Evolutionary conservation across 1,140 invertebrate species (phyloP).

Genomic region (Drosophila albomicans): DNA sequence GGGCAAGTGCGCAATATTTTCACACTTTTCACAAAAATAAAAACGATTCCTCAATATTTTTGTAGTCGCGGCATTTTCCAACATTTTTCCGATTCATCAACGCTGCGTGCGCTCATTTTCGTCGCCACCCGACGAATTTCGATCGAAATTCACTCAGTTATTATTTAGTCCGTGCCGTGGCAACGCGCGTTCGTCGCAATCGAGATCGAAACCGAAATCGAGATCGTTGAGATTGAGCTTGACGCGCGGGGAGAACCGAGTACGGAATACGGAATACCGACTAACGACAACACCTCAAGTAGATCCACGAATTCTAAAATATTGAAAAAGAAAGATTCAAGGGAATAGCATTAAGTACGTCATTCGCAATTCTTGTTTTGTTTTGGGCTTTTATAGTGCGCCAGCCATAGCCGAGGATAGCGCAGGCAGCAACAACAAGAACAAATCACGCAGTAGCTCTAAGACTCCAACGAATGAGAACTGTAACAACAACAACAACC

Average conservation of each 20-base stretch:
- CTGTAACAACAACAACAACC: conserved; percentile 40
- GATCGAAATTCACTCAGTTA: conserved; percentile 74
- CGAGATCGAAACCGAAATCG: conserved; percentile 30
- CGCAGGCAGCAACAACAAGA: conserved; percentile 40
- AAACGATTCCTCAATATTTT: conserved; percentile 83
- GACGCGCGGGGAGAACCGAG: too few species aligned
- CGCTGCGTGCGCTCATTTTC: conserved; percentile 36
- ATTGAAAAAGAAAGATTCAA: conserved; percentile 24
- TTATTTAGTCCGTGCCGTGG: conserved; percentile 79
- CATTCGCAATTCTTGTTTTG: conserved; percentile 46
- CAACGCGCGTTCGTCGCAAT: conserved; percentile 73
- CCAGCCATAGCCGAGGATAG: conserved; percentile 60
- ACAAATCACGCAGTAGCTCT: conserved; percentile 53
- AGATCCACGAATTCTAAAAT: conserved; percentile 21
- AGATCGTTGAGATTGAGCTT: too few species aligned
- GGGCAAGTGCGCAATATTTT: conserved; percentile 82
- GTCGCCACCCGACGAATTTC: conserved; percentile 60
- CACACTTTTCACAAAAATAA: conserved; percentile 82
- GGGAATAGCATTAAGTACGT: conserved; percentile 42
- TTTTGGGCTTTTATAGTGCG: conserved; percentile 60
- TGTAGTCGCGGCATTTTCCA: conserved; percentile 55
- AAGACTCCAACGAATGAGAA: conserved; percentile 75
- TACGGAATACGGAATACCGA: conserved; percentile 17
- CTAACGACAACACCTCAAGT: conserved; percentile 17
- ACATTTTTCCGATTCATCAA: conserved; percentile 40